phyloP scores from a whole-genome alignment of 1,140 invertebrate species.

The Chironomus tepperi region DNA sequence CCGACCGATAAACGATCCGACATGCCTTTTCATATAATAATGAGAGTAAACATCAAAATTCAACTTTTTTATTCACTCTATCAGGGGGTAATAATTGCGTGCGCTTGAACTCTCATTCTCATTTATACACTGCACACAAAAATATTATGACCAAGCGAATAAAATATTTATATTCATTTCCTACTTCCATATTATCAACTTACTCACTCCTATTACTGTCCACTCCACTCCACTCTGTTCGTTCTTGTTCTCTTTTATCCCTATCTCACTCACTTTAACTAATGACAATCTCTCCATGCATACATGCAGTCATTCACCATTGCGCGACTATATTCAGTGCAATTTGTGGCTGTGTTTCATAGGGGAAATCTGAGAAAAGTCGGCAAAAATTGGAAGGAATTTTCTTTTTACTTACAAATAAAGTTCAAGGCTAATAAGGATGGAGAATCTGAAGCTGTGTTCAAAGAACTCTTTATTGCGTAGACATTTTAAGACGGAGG shows the following conservation, averaged over 20 bases:
- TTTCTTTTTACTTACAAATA: too few relatives aligned
- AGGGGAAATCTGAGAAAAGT: too few relatives aligned
- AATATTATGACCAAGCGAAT: constrained; percentile 19
- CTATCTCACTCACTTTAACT: not conserved
- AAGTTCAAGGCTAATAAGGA: too few relatives aligned
- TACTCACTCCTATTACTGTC: too few relatives aligned
- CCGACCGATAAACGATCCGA: constrained; percentile 18
- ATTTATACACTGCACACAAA: not conserved
- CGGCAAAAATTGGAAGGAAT: too few relatives aligned
- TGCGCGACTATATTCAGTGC: too few relatives aligned
- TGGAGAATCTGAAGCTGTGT: too few relatives aligned
- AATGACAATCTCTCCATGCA: not conserved
- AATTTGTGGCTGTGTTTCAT: too few relatives aligned
- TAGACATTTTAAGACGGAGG: too few relatives aligned
- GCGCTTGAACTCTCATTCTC: not conserved
- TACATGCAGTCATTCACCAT: not conserved
- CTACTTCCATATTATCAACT: not conserved
- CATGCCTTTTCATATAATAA: not conserved
- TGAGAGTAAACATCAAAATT: constrained; percentile 3
- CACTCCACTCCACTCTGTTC: not conserved
- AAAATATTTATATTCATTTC: constrained; percentile 22
- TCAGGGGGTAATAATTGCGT: not conserved
- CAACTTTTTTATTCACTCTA: not conserved
- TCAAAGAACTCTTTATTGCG: too few relatives aligned
- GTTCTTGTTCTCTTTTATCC: not conserved